These are phyloP conservation scores for Novumbra hubbsi DNA, from an alignment of 2,797 vertebrate species.

Conservation along the genomic window DNA sequence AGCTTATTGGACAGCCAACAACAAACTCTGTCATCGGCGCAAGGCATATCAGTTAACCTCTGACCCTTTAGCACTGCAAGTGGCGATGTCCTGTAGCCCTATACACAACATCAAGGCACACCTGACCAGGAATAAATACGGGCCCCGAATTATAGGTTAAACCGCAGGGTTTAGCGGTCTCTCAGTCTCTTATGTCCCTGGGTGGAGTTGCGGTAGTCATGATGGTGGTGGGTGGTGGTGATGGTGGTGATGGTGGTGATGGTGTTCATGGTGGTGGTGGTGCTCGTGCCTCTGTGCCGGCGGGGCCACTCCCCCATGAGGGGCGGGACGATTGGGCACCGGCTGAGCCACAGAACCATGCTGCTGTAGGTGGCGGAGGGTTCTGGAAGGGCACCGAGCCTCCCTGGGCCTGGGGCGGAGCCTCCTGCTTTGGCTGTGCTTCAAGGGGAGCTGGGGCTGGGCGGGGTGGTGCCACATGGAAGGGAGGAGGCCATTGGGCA, in stretches of 20 bases:
- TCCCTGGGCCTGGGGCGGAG: conserved; percentile 80
- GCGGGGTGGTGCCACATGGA: conserved; percentile 45
- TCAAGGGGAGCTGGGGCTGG: conserved; percentile 62
- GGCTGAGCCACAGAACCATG: conserved; percentile 59
- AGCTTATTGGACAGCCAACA: not conserved
- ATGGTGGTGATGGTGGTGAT: conserved; percentile 89
- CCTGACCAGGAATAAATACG: not conserved
- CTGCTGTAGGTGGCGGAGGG: conserved; percentile 37
- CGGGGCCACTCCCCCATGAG: conserved; percentile 71
- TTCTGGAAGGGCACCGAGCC: conserved; percentile 68
- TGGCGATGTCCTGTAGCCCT: not conserved
- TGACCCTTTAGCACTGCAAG: conserved; percentile 16
- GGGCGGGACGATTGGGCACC: conserved; percentile 68
- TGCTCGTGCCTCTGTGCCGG: conserved; percentile 86
- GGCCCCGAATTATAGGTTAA: not conserved
- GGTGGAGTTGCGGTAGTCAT: conserved; percentile 32
- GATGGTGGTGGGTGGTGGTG: conserved; percentile 73
- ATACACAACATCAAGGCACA: not conserved
- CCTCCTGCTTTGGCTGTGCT: conserved; percentile 79
- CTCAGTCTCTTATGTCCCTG: not conserved
- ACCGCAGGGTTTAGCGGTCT: not conserved
- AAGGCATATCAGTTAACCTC: conserved; percentile 11
- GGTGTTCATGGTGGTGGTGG: conserved; percentile 88
- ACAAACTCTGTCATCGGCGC: not conserved
- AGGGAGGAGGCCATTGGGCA: conserved; percentile 48